A percentile compares a stretch with the other conserved stretches of the same genome.
These are phyloP conservation scores for Mus pahari DNA, from an alignment of 2,113 vertebrate species.

Conservation along the genomic window DNA sequence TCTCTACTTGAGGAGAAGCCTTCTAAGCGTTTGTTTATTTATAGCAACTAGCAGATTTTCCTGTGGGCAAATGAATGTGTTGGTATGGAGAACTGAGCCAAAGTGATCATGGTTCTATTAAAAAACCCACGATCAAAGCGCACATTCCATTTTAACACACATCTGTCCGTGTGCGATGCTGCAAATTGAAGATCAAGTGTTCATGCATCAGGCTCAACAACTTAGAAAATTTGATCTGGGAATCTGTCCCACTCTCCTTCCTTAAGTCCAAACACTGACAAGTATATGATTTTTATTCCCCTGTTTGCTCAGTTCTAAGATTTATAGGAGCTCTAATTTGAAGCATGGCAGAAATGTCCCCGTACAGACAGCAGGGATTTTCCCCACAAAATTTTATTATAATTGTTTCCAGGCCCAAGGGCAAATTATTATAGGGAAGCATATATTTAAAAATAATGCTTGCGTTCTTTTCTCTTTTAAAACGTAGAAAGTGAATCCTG, in stretches of 20 bases:
- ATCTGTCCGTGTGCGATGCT: not conserved
- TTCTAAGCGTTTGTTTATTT: constrained; percentile 52
- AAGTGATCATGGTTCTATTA: constrained; percentile 48
- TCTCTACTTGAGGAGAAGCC: not conserved
- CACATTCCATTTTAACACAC: constrained; percentile 19
- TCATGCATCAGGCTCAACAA: constrained; percentile 1
- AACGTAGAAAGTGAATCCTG: constrained; percentile 60
- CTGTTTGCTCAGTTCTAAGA: constrained; percentile 69
- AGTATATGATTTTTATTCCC: constrained; percentile 64
- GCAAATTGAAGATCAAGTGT: constrained; percentile 26
- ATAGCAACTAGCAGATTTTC: not conserved
- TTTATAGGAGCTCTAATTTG: constrained; percentile 73
- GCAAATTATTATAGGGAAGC: constrained; percentile 51
- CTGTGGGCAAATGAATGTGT: constrained; percentile 29
- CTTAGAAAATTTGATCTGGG: constrained; percentile 59
- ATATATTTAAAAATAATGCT: constrained; percentile 57
- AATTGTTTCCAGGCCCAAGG: constrained; percentile 75
- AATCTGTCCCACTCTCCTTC: constrained; percentile 33
- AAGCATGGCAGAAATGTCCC: constrained; percentile 69
- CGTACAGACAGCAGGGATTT: constrained; percentile 54
- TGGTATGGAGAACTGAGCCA: not conserved
- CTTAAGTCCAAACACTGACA: constrained; percentile 57
- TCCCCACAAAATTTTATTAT: constrained; percentile 72
- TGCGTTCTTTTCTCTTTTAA: constrained; percentile 53
- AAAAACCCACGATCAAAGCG: constrained; percentile 19